Conservation (phyloP, 2,113 vertebrate genomes). For the Eretmochelys imbricata region DNA sequence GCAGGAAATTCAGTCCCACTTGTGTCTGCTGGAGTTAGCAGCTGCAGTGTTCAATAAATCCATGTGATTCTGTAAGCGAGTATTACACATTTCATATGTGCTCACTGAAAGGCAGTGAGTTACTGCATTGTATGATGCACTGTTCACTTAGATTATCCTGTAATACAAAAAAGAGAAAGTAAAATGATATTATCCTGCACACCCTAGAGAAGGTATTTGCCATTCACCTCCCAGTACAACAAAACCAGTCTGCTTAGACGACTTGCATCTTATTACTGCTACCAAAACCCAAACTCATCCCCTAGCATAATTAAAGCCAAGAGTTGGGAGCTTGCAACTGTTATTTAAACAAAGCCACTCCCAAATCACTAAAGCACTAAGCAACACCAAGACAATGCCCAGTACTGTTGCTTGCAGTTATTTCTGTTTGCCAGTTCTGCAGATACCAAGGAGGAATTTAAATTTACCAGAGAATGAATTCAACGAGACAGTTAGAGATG, state of each 20-base stretch:
- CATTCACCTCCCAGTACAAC: not conserved
- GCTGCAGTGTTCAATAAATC: not conserved
- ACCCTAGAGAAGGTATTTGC: not conserved
- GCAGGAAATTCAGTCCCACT: not conserved
- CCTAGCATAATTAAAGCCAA: slow-evolving; percentile 19
- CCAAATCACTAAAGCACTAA: slow-evolving; percentile 49
- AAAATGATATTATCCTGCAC: not conserved
- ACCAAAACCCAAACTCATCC: not conserved
- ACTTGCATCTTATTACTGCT: not conserved
- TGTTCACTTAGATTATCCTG: not conserved
- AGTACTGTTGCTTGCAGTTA: not conserved
- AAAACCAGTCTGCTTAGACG: not conserved
- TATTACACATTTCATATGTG: not conserved
- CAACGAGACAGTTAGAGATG: not conserved
- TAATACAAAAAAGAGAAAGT: not conserved
- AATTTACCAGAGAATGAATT: not conserved
- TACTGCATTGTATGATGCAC: not conserved
- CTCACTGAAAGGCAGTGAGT: not conserved
- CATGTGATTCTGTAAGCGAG: not conserved
- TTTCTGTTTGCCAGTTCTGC: slow-evolving; percentile 10
- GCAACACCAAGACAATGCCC: slow-evolving; percentile 49
- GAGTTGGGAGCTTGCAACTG: not conserved
- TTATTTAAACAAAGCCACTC: slow-evolving; percentile 67
- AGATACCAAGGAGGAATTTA: rapidly evolving
- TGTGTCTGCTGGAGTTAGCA: not conserved